Conservation (phyloP, 2,888 invertebrate genomes). For the Pyralis farinalis region DNA sequence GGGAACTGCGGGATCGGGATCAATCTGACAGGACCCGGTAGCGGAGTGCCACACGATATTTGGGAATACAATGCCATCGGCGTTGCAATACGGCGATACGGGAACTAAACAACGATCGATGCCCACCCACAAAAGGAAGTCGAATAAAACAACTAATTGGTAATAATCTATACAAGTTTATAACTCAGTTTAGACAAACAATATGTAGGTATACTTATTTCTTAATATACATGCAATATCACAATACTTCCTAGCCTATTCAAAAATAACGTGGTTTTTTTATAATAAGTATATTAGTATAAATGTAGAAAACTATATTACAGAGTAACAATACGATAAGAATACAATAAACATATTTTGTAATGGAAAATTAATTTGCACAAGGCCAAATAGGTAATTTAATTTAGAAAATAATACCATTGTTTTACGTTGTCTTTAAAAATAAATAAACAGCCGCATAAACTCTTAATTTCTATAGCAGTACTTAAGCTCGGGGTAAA, state of each 20-base stretch:
- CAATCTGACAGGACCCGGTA: constrained; percentile 34
- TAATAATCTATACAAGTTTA: constrained; percentile 56
- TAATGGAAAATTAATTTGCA: too few species aligned
- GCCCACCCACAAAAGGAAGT: constrained; percentile 9
- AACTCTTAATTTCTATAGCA: too few species aligned
- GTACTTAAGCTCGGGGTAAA: too few species aligned
- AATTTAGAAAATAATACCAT: too few species aligned
- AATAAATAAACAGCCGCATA: too few species aligned
- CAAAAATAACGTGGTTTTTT: constrained; percentile 28
- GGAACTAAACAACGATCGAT: constrained; percentile 6
- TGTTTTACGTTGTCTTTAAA: too few species aligned
- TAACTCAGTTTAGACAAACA: constrained; percentile 55
- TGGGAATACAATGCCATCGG: constrained; percentile 41
- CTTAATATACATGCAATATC: constrained; percentile 64
- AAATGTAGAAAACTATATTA: too few species aligned
- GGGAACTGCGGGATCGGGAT: constrained; percentile 41
- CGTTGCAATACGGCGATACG: constrained; percentile 26
- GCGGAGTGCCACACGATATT: constrained; percentile 32
- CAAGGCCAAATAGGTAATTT: too few species aligned
- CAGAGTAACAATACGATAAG: too few species aligned
- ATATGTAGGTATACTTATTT: constrained; percentile 42
- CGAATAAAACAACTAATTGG: constrained; percentile 50
- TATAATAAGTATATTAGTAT: too few species aligned
- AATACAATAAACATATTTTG: too few species aligned
- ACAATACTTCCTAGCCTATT: constrained; percentile 75